Evolutionary conservation across 1,140 invertebrate genomes (phyloP).

Genomic region (Leguminivora glycinivorella): DNA sequence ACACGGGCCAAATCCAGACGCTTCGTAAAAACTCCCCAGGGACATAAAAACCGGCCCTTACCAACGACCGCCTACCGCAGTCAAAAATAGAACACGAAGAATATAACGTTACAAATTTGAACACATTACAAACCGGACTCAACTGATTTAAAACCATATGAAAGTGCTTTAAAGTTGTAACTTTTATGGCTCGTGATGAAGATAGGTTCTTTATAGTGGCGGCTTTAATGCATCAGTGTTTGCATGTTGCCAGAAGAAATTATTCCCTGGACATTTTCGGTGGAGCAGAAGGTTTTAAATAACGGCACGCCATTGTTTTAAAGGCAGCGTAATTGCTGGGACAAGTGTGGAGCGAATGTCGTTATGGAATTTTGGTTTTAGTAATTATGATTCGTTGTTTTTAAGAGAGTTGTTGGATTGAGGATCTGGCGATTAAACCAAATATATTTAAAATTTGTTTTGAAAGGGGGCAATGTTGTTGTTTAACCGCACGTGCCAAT

Average conservation of each 20-base stretch:
- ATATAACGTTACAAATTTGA: conserved; percentile 33
- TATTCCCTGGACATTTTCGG: conserved; percentile 54
- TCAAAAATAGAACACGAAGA: conserved; percentile 68
- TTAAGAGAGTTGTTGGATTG: not conserved
- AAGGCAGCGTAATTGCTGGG: not conserved
- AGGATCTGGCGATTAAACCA: not conserved
- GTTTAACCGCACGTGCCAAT: too few relatives aligned
- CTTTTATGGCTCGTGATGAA: not conserved
- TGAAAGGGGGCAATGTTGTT: too few relatives aligned
- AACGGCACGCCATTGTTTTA: conserved; percentile 40
- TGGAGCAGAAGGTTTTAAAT: conserved; percentile 52
- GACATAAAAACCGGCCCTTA: conserved; percentile 61
- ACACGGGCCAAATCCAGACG: conserved; percentile 60
- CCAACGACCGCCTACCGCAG: conserved; percentile 75
- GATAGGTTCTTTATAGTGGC: conserved; percentile 16
- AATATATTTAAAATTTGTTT: too few relatives aligned
- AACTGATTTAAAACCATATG: not conserved
- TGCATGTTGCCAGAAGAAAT: conserved; percentile 61
- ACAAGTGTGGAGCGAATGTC: not conserved
- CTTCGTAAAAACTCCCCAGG: conserved; percentile 61
- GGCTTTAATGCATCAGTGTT: conserved; percentile 46
- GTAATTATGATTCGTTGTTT: not conserved
- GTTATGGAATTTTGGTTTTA: not conserved
- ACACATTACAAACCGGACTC: not conserved
- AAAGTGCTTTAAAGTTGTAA: not conserved